Evolutionary conservation across 2,888 invertebrate species (phyloP).

Genomic region (Aquatica leii): DNA sequence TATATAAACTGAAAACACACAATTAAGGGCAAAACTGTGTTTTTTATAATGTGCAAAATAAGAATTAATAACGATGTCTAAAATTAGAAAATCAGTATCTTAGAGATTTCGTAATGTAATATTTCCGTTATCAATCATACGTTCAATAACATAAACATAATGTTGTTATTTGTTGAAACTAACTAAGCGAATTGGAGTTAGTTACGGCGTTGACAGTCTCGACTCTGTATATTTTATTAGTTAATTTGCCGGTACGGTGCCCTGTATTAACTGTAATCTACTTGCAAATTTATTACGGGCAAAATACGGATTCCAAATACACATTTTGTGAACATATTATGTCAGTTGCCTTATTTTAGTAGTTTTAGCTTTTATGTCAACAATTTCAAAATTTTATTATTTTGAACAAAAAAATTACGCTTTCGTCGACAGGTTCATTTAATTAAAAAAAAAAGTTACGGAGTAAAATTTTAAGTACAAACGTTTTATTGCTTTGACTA

Average conservation of each 20-base stretch:
- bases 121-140: background rate
- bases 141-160: conserved; percentile 32
- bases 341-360: conserved; percentile 12
- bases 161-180: conserved; percentile 41
- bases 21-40: no score
- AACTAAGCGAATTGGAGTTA: conserved; percentile 43
- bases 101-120: no score
- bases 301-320: conserved; percentile 41
- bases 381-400: conserved; percentile 10
- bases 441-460: no score
- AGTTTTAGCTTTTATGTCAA: conserved; percentile 6
- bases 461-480: no score
- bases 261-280: conserved; percentile 54
- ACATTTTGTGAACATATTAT: conserved; percentile 31
- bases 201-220: conserved; percentile 48
- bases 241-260: conserved; percentile 54
- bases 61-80: no score
- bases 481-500: no score
- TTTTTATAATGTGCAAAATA: no score
- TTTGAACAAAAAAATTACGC: no score
- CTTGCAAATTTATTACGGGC: conserved; percentile 53
- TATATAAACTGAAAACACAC: conserved; percentile 11
- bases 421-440: no score
- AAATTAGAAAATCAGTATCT: no score
- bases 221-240: conserved; percentile 54